A percentile compares a stretch with the other conserved stretches of the same genome.
Evolutionary conservation across 2,888 invertebrate species (phyloP).

Genomic region (Catocala nupta): DNA sequence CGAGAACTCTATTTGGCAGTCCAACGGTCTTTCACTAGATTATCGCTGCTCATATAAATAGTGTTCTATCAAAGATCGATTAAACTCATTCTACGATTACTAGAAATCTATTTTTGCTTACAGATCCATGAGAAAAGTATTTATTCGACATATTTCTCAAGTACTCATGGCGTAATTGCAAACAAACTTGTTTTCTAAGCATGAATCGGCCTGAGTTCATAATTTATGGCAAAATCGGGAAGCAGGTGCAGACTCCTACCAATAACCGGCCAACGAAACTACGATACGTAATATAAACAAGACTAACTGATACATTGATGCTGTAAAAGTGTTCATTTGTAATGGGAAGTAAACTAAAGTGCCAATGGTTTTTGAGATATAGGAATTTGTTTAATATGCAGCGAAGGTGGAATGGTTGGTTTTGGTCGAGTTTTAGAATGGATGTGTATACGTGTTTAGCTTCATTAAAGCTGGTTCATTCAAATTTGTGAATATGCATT

Average conservation of each 20-base stretch:
- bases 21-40: too few relatives aligned
- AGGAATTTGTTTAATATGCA: constrained; percentile 17
- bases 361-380: constrained; percentile 17
- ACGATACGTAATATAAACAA: constrained; percentile 19
- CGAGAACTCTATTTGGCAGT: too few relatives aligned
- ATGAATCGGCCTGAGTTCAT: constrained; percentile 44
- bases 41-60: too few relatives aligned
- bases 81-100: background rate
- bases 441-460: constrained; percentile 28
- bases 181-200: constrained; percentile 60
- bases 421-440: constrained; percentile 32
- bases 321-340: too few relatives aligned
- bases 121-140: constrained; percentile 39
- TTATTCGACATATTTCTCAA: constrained; percentile 52
- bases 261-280: constrained; percentile 18
- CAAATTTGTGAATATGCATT: constrained; percentile 21
- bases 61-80: too few relatives aligned
- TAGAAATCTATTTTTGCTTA: constrained; percentile 34
- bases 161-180: constrained; percentile 53
- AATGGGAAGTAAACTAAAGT: constrained; percentile 2
- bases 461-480: constrained; percentile 25
- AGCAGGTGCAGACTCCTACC: constrained; percentile 52
- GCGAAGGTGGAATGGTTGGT: constrained; percentile 16
- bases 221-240: constrained; percentile 55
- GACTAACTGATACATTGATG: constrained; percentile 30